Conservation (phyloP, 2,113 vertebrate species). For the Rhabdornis inornatus region DNA sequence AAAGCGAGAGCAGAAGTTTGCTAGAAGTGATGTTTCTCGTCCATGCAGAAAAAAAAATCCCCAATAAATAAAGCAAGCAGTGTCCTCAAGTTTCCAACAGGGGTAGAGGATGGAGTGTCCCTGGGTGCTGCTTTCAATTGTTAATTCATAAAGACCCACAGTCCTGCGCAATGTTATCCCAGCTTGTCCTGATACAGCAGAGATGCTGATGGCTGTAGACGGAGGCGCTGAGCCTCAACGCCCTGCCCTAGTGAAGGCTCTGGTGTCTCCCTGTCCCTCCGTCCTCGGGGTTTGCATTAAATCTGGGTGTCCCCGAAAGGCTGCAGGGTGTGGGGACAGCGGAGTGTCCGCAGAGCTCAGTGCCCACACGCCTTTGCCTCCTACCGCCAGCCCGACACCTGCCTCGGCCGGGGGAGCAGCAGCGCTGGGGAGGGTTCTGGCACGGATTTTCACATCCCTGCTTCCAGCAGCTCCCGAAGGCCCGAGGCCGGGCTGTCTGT, state of each 20-base stretch:
- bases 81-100: constrained; percentile 17
- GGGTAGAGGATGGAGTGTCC: constrained; percentile 10
- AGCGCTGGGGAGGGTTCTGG: not conserved
- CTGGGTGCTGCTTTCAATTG: not conserved
- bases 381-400: not conserved
- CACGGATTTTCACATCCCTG: not conserved
- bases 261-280: not conserved
- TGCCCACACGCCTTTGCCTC: not conserved
- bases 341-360: not conserved
- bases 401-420: not conserved
- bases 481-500: not conserved
- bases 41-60: not conserved
- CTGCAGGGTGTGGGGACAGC: not conserved
- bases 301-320: not conserved
- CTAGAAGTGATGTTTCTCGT: not conserved
- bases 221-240: not conserved
- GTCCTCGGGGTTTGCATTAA: not conserved
- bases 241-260: not conserved
- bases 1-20: not conserved
- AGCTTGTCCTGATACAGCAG: not conserved
- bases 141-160: constrained; percentile 41
- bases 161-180: not conserved
- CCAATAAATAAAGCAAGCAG: constrained; percentile 26
- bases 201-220: not conserved
- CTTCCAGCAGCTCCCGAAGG: not conserved